A percentile compares a stretch with the other conserved stretches of the same genome.
phyloP scores from a whole-genome alignment of 2,113 vertebrate species.

The Chionomys nivalis region DNA sequence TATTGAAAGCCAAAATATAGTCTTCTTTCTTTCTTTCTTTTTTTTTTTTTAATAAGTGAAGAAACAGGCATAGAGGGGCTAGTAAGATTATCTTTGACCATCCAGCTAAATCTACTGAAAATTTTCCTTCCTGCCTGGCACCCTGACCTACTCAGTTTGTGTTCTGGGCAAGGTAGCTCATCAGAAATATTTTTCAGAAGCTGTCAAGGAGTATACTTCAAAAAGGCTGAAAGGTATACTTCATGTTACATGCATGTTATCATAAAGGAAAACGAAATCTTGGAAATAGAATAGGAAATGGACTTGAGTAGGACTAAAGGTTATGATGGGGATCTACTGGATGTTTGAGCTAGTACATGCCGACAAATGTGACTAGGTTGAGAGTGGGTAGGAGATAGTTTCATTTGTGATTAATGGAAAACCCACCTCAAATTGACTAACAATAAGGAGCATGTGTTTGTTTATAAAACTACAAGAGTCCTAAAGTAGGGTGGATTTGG shows the following conservation, averaged over 20 bases:
- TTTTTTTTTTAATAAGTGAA: not conserved
- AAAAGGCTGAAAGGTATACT: not conserved
- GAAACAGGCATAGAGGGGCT: not conserved
- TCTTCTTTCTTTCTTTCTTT: no score
- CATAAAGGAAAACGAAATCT: not conserved
- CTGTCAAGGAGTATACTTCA: not conserved
- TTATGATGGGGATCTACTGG: not conserved
- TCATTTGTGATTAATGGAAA: not conserved
- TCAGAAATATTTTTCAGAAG: conserved; percentile 8
- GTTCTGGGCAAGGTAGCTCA: conserved; percentile 3
- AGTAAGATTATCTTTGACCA: not conserved
- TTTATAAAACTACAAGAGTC: not conserved
- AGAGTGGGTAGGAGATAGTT: not conserved
- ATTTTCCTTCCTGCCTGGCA: not conserved
- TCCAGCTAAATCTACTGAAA: not conserved
- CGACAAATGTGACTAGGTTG: not conserved
- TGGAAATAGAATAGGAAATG: not conserved
- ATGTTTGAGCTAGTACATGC: not conserved
- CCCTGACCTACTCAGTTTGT: not conserved
- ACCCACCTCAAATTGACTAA: not conserved
- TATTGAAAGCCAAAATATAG: not conserved
- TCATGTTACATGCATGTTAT: not conserved
- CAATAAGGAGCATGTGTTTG: not conserved
- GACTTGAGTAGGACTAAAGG: not conserved
- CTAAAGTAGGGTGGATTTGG: not conserved